Evolutionary conservation across 2,797 vertebrate genomes (phyloP).

Genomic region (Morelia viridis): DNA sequence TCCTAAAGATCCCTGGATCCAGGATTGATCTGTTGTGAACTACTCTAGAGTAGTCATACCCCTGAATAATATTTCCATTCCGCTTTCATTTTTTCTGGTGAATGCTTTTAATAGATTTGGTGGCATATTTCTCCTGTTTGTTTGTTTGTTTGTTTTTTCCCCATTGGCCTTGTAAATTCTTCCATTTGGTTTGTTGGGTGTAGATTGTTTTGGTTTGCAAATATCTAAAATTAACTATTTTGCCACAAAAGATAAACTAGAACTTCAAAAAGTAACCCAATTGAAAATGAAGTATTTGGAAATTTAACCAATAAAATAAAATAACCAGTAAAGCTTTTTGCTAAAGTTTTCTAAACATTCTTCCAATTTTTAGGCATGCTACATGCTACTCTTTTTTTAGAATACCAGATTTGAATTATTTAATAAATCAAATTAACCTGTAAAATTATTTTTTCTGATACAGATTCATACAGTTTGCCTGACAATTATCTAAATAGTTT

Average conservation of each 20-base stretch:
- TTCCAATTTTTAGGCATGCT: neutral
- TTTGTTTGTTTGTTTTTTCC: neutral
- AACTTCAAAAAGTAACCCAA: neutral
- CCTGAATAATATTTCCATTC: neutral
- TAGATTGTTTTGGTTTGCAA: neutral
- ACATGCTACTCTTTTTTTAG: neutral
- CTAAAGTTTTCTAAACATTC: neutral
- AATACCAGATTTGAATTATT: slow-evolving; percentile 3
- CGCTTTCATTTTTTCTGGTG: neutral
- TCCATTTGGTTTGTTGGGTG: neutral
- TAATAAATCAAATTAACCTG: neutral
- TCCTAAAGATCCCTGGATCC: neutral
- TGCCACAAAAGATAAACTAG: neutral
- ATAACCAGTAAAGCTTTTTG: neutral
- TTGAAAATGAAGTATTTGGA: neutral
- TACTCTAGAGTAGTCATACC: neutral
- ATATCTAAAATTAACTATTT: neutral
- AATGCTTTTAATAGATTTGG: neutral
- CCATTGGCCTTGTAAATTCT: neutral
- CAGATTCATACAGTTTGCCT: neutral
- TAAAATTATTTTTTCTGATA: neutral
- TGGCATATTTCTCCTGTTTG: neutral
- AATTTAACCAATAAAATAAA: slow-evolving; percentile 15
- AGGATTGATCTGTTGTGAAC: neutral
- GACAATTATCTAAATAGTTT: neutral